These are phyloP conservation scores for Lochmaea crataegi DNA, from an alignment of 2,888 invertebrate genomes.

Conservation along the genomic window DNA sequence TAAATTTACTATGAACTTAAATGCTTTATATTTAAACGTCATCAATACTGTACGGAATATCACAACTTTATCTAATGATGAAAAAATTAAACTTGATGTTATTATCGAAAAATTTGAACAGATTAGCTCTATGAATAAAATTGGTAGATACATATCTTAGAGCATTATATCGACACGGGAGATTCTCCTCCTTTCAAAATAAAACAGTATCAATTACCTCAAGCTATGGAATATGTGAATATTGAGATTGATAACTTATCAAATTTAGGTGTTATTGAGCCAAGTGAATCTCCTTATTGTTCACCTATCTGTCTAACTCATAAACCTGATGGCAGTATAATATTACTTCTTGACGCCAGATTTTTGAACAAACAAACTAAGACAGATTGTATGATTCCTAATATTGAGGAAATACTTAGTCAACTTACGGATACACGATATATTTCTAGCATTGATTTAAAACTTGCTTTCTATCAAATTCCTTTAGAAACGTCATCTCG, in stretches of 20 bases:
- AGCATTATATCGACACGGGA: conserved; percentile 32
- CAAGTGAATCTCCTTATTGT: conserved; percentile 50
- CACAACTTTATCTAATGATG: too few species aligned
- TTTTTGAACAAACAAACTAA: too few species aligned
- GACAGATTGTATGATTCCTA: too few species aligned
- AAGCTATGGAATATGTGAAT: conserved; percentile 32
- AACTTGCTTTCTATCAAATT: conserved; percentile 53
- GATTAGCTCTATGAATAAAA: conserved; percentile 15
- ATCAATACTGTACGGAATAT: too few species aligned
- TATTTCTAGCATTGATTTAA: conserved; percentile 54
- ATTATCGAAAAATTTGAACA: conserved; percentile 3
- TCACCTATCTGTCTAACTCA: conserved; percentile 50
- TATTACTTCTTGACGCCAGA: too few species aligned
- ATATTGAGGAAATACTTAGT: too few species aligned
- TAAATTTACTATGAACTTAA: too few species aligned
- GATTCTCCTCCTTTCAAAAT: conserved; percentile 24
- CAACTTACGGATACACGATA: conserved; percentile 52
- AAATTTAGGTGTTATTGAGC: conserved; percentile 47
- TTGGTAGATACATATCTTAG: conserved; percentile 28
- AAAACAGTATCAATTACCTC: too few species aligned
- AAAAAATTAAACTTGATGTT: conserved; percentile 19
- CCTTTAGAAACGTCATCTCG: conserved; percentile 31
- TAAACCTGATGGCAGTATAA: too few species aligned
- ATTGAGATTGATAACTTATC: conserved; percentile 37
- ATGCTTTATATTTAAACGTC: too few species aligned